Evolutionary conservation across 2,113 vertebrate genomes (phyloP).

Genomic region (Dicentrarchus labrax): DNA sequence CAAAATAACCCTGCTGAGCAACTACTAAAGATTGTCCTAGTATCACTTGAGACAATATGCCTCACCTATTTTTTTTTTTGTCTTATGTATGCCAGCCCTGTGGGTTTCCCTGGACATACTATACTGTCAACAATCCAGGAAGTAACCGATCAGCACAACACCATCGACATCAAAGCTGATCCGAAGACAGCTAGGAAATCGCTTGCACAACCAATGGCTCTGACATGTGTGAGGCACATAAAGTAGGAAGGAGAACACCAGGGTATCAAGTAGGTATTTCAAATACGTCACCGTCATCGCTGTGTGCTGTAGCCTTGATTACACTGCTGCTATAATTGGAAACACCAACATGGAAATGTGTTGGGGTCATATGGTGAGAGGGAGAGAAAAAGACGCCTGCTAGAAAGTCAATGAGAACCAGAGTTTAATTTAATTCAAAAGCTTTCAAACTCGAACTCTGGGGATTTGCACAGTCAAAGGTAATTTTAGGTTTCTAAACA

Average conservation of each 20-base stretch:
- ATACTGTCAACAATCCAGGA: constrained; percentile 30
- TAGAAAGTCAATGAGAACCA: constrained; percentile 17
- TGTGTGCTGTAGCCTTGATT: constrained; percentile 36
- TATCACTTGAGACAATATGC: neutral
- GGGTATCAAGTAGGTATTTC: constrained; percentile 47
- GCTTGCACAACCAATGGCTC: constrained; percentile 17
- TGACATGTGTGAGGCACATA: constrained; percentile 38
- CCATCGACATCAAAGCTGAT: constrained; percentile 2
- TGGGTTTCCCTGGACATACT: constrained; percentile 35
- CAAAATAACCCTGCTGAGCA: neutral
- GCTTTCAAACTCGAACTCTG: constrained; percentile 17
- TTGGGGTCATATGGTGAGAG: constrained; percentile 33
- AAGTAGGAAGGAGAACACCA: constrained; percentile 25
- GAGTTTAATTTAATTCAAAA: constrained; percentile 29
- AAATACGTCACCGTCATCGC: constrained; percentile 34
- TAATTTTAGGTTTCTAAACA: constrained; percentile 35
- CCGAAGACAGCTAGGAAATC: constrained; percentile 24
- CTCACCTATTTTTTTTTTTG: neutral
- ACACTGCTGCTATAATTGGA: constrained; percentile 64
- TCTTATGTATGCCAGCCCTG: neutral
- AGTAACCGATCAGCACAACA: neutral
- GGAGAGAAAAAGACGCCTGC: neutral
- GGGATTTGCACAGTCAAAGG: neutral
- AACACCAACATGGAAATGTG: constrained; percentile 52
- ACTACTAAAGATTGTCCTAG: neutral